Percentiles rank a stretch among this genome's conserved stretches.
phyloP scores from a whole-genome alignment of 2,797 vertebrate genomes.

The Cottoperca gobio region DNA sequence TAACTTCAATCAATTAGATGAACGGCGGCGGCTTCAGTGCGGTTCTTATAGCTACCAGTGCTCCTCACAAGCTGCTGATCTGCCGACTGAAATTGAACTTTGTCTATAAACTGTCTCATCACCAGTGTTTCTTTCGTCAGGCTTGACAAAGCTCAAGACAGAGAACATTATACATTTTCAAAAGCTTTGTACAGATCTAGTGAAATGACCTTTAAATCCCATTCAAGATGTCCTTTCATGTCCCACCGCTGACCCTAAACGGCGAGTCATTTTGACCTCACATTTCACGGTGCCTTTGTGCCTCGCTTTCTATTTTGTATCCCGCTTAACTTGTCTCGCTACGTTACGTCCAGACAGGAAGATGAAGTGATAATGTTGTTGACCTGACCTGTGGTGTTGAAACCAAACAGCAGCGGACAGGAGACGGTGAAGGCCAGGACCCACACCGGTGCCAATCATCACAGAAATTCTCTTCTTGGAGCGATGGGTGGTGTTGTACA shows the following conservation, averaged over 20 bases:
- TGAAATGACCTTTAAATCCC: slow-evolving; percentile 14
- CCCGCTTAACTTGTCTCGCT: not conserved
- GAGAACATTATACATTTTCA: not conserved
- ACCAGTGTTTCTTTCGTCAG: no score
- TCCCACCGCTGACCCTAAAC: slow-evolving; percentile 13
- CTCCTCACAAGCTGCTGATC: no score
- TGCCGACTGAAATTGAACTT: no score
- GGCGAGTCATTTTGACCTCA: slow-evolving; percentile 11
- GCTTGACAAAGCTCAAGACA: slow-evolving; percentile 4
- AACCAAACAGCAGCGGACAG: slow-evolving; percentile 94
- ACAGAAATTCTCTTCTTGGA: slow-evolving; percentile 91
- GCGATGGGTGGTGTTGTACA: slow-evolving; percentile 92
- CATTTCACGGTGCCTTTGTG: not conserved
- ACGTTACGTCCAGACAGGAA: not conserved
- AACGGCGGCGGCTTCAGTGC: no score
- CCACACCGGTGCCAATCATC: slow-evolving; percentile 94
- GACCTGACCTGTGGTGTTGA: slow-evolving; percentile 95
- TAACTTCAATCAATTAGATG: no score
- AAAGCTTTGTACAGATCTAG: not conserved
- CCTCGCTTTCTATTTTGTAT: not conserved
- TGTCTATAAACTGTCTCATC: no score
- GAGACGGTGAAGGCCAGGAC: slow-evolving; percentile 93
- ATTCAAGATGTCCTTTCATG: slow-evolving; percentile 6
- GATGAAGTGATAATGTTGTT: slow-evolving; percentile 7
- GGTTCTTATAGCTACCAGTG: no score